These are phyloP conservation scores for Leptocoma aspasia DNA, from an alignment of 2,113 vertebrate species.

Conservation along the genomic window DNA sequence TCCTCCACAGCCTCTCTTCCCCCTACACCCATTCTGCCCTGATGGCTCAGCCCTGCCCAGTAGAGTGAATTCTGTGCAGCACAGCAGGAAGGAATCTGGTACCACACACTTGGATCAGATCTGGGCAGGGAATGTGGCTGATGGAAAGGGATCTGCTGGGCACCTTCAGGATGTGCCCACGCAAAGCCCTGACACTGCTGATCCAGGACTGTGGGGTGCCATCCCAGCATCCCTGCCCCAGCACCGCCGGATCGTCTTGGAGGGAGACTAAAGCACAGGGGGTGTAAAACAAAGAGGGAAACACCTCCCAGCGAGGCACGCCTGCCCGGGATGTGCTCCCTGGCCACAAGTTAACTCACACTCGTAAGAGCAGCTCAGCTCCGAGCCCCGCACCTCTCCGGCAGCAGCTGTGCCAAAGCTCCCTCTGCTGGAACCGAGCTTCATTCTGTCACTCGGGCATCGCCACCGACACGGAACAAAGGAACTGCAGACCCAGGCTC, in stretches of 20 bases:
- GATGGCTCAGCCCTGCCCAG: not conserved
- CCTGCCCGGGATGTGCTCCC: rapidly evolving
- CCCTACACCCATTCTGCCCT: rapidly evolving
- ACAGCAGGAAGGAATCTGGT: not conserved
- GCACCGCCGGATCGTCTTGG: rapidly evolving
- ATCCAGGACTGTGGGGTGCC: rapidly evolving
- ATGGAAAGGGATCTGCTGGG: not conserved
- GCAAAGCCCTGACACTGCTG: rapidly evolving
- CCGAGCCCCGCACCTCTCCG: rapidly evolving
- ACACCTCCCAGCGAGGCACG: not conserved
- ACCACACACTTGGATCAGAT: rapidly evolving
- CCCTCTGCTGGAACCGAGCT: constrained; percentile 33
- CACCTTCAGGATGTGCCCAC: not conserved
- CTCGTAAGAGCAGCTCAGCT: rapidly evolving
- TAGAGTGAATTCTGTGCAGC: not conserved
- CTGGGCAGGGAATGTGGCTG: rapidly evolving
- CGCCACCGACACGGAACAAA: not conserved
- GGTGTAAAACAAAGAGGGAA: not conserved
- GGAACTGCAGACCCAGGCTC: rapidly evolving
- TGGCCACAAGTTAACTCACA: rapidly evolving
- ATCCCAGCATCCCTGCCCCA: not conserved
- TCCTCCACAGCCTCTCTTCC: rapidly evolving
- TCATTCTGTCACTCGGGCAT: rapidly evolving
- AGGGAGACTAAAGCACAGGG: not conserved
- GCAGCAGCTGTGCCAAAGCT: not conserved